Base-by-base conservation (phyloP, 2,797 vertebrate species). In the Lophotriccus pileatus region DNA sequence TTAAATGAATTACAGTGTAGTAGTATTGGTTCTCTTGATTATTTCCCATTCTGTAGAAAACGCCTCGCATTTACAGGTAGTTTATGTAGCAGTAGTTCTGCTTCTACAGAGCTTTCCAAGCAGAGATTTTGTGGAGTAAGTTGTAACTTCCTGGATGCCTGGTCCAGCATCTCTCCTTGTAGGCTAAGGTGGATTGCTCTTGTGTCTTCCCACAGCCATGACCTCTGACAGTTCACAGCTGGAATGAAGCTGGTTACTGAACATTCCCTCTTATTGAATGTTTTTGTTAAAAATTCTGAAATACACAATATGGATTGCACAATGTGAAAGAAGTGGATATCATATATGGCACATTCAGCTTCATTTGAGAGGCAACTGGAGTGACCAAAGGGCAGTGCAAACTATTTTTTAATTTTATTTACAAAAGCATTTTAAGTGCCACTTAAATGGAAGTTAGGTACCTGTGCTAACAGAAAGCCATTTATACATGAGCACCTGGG, bases 1-100 rank as follows among this genome's bases (percentile, higher is more conserved):
- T 86, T n/a, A 16, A 68, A 75, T 17, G 6, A 92, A 53, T 89
- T 68, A 79, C 59, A 72, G 6, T 84, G 58, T 84, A 79, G 72
- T 83, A 39, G 34, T 90, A 63, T 84, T 85, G 63, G 84, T 91
- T 94, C 34, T 84, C 36, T 82, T 53, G 36, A 89, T 83, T 96
- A 21, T 77, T 90, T 92, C 88, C 53, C 84, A 14, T 84, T 83
- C 37, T 76, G 25, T 86, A 68, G 59, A 79, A 93, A 89, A 66
- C 27, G 30, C 9, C 6, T 37, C 63, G 18, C 41, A 21, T 74
- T 87, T 69, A 59, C 10, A 83, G 52, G 16, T 70, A 18, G 58
- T 70, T 94, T 82, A 25, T 79, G 25, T 49, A 44, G 32, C 27
- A 53, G 32, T n/a, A 36, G 10, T n/a, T 81, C 68, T 79, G 19